Evolutionary conservation across 2,797 vertebrate species (phyloP), one percentile per base, ranked within the genome.

Genomic region (Acanthurus tractus): DNA sequence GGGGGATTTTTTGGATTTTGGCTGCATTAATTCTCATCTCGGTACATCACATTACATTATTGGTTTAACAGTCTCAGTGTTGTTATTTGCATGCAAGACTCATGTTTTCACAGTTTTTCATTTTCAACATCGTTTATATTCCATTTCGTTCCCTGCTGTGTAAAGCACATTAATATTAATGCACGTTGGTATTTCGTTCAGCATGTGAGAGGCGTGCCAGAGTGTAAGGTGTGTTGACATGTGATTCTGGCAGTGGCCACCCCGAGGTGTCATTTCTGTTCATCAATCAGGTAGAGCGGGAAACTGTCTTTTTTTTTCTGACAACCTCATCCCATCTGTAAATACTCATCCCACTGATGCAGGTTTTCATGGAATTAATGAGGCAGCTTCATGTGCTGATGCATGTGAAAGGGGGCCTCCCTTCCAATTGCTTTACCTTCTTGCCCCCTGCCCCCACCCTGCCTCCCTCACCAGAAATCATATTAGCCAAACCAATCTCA

Each of bases 341-440:
- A 88, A 93, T 87, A 94, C 89, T 90, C 87, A 91, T 94, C 88
- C 83, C 88, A 88, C 85, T 93, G 90, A 94, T 93, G 91, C 82
- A 78, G 80, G 84, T 91, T 91, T 86, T 91, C 88, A 83, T 86
- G 81, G 89, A 93, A 92, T 93, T 94, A 94, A 95, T 92, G 92
- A 94, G 90, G 85, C 89, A 74, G 82, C 85, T 85, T 76, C 84
- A 75, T 87, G 89, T 90, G 92, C 90, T 90, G 90, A 92, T 92
- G 88, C 88, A 84, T 77, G 79, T 67, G 87, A 85, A 91, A 91
- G 70, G 58, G 72, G 63, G 64, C 50, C 76, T 78, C 59, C 84
- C 64, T 82, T 92, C 72, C 90, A 93, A 94, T 93, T 89, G 85
- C 87, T 93, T 92, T 90, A 70, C 81, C 84, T 93, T 91, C 92